These are phyloP conservation scores for Limanda limanda DNA, from an alignment of 2,113 vertebrate genomes.

Conservation along the genomic window DNA sequence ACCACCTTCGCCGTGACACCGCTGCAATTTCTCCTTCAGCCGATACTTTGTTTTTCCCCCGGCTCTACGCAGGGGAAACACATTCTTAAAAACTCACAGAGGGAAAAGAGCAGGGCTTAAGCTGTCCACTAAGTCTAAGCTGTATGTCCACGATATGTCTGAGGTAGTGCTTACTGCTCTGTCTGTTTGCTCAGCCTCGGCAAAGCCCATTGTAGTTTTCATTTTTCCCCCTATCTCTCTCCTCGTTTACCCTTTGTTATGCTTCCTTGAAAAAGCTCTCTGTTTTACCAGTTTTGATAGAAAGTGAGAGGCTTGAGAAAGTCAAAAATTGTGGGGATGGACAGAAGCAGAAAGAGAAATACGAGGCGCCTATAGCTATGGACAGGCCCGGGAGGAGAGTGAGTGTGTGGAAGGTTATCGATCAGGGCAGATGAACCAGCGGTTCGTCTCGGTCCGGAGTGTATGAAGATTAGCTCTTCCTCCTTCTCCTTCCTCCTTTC, in stretches of 20 bases:
- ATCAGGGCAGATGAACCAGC: constrained; percentile 69
- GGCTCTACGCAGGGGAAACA: constrained; percentile 3
- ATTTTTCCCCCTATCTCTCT: constrained; percentile 15
- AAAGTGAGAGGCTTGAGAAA: constrained; percentile 33
- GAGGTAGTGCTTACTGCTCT: constrained; percentile 52
- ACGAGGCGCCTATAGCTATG: constrained; percentile 46
- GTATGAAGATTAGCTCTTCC: constrained; percentile 56
- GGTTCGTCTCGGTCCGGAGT: constrained; percentile 61
- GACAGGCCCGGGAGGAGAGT: constrained; percentile 41
- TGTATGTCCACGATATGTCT: constrained; percentile 66
- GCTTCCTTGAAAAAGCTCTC: constrained; percentile 38
- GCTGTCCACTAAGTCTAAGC: constrained; percentile 71
- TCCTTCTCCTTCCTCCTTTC: background rate
- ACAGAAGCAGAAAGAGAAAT: constrained; percentile 27
- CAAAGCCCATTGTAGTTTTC: constrained; percentile 57
- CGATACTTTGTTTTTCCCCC: constrained; percentile 13
- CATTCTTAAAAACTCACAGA: constrained; percentile 29
- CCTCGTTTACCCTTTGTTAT: constrained; percentile 22
- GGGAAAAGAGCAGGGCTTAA: constrained; percentile 42
- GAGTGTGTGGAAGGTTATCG: constrained; percentile 59
- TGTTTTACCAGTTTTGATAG: constrained; percentile 62
- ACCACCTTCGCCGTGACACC: constrained; percentile 35
- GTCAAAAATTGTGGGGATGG: constrained; percentile 20
- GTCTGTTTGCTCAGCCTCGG: constrained; percentile 56
- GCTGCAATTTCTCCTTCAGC: constrained; percentile 42